Conservation (phyloP, 2,797 vertebrate species). For the Garrulus glandarius region DNA sequence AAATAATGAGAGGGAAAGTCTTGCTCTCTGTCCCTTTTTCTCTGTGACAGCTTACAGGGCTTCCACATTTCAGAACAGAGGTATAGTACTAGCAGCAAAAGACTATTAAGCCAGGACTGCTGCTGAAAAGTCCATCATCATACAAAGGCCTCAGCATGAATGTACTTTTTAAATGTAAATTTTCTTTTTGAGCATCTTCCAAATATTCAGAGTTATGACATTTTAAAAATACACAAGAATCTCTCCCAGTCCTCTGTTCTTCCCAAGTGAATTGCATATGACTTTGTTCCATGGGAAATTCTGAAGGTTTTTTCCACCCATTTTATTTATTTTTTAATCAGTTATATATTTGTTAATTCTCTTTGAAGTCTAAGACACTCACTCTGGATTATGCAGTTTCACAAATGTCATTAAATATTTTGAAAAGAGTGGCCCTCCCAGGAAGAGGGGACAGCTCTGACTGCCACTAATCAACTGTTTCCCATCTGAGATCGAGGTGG, state of each 20-base stretch:
- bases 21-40: neutral
- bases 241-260: neutral
- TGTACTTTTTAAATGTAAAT: neutral
- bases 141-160: neutral
- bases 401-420: neutral
- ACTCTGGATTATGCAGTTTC: neutral
- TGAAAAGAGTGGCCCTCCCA: neutral
- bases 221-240: slow-evolving; percentile 6
- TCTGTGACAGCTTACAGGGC: neutral
- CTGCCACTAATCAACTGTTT: neutral
- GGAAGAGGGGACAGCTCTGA: neutral
- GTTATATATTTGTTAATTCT: neutral
- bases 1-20: neutral
- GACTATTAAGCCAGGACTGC: neutral
- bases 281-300: neutral
- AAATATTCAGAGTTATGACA: neutral
- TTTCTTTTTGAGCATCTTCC: neutral
- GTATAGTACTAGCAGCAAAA: neutral
- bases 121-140: neutral
- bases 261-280: neutral
- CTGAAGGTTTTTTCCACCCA: neutral
- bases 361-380: neutral
- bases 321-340: neutral
- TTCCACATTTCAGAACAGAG: neutral
- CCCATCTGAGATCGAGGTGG: neutral